phyloP scores from a whole-genome alignment of 1,140 invertebrate genomes.

The Gryllus bimaculatus region DNA sequence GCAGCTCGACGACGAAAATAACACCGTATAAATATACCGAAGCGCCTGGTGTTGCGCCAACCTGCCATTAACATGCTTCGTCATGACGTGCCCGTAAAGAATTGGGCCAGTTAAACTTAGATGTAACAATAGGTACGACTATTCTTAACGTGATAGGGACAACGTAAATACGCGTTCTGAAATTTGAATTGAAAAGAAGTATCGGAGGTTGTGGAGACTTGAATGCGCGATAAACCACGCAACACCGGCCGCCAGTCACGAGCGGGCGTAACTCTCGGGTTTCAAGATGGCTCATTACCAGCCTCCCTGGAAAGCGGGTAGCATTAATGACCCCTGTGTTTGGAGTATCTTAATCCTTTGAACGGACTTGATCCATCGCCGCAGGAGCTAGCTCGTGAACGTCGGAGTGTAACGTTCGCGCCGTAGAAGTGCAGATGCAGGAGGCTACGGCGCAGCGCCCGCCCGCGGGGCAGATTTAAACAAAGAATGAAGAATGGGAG shows the following conservation, averaged over 20 bases:
- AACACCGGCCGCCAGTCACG: neutral
- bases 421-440: neutral
- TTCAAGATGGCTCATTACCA: conserved; percentile 4
- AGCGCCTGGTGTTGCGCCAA: neutral
- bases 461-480: neutral
- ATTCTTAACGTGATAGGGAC: conserved; percentile 4
- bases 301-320: neutral
- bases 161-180: neutral
- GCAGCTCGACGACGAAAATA: neutral
- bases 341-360: neutral
- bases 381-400: neutral
- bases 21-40: neutral
- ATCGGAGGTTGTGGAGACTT: neutral
- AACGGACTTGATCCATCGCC: neutral
- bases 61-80: neutral
- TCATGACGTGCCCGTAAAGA: neutral
- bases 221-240: neutral
- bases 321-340: neutral
- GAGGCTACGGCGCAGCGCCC: too few species aligned
- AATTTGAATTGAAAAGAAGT: conserved; percentile 1
- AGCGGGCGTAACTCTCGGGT: neutral
- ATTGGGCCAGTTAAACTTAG: conserved; percentile 4
- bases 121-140: conserved; percentile 4
- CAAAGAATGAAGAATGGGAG: neutral
- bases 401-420: neutral